These are phyloP conservation scores for Calephelis virginiensis DNA, from an alignment of 1,140 invertebrate species.

Conservation along the genomic window DNA sequence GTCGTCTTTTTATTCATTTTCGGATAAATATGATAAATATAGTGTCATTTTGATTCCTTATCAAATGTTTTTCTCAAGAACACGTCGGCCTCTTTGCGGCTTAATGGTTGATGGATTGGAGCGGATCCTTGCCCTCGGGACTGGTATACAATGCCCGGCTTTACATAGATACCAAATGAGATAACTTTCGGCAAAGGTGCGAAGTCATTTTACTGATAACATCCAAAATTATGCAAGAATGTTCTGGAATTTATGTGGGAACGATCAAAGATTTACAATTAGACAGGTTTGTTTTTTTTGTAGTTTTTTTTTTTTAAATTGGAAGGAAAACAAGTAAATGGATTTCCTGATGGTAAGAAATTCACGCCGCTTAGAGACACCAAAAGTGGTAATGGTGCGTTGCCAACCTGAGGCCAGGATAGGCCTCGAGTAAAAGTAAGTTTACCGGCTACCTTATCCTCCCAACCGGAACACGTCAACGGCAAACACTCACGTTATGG, in stretches of 20 bases:
- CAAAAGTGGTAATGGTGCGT: no score
- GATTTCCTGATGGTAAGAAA: no score
- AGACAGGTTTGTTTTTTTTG: no score
- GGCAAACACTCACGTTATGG: no score
- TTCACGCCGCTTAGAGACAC: no score
- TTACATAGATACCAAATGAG: slow-evolving; percentile 39
- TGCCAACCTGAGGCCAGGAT: no score
- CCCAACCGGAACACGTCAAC: no score
- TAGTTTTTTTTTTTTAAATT: no score
- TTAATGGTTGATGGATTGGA: slow-evolving; percentile 57
- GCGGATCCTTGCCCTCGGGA: slow-evolving; percentile 30
- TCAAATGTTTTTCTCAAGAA: slow-evolving; percentile 2
- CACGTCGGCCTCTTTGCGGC: slow-evolving; percentile 49
- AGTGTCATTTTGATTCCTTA: slow-evolving; percentile 17
- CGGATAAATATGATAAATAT: neutral
- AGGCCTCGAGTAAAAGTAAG: no score
- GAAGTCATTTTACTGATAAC: slow-evolving; percentile 52
- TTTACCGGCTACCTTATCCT: no score
- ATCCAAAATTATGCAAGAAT: slow-evolving; percentile 28
- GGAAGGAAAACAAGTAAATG: no score
- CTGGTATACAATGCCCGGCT: slow-evolving; percentile 34
- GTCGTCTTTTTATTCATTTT: no score
- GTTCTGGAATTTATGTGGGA: slow-evolving; percentile 16
- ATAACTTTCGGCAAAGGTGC: slow-evolving; percentile 65
- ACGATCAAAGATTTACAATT: neutral